Base-by-base conservation (phyloP, 2,113 vertebrate species). In the Climacteris rufus region DNA sequence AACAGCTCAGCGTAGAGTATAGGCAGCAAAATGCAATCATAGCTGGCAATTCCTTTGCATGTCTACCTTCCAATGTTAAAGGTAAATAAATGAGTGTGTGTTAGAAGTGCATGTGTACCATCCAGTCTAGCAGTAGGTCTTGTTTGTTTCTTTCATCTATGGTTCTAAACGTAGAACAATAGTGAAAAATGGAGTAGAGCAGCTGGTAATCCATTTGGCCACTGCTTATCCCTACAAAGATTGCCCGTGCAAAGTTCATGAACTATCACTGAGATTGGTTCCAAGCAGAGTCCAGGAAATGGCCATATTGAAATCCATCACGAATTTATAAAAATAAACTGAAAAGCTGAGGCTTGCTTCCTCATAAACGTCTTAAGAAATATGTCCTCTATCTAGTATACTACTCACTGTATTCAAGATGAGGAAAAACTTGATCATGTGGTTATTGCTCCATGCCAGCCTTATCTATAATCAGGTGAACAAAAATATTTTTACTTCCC, bases 151-250 rank as follows among this genome's bases (percentile, higher is more conserved):
- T 86, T 91, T 87, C 74, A 20, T 45, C 4, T 35, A 25, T 1
- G 1, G 31, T 77, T 94, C 63, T 78, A 39, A 63, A 77, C 87
- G 42, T 45, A 71, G 59, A 76, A 63, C 37, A 72, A 28, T 39
- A 74, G 70, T 72, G 37, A 57, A 74, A 94, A 91, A 69, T 31
- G 6, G 54, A 78, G 11, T 78, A 54, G 30, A 50, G 33, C 59
- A 60, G 65, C 71, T 86, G 83, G 44, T 86, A 89, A 81, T 81
- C 72, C 44, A 21, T 90, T 91, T 88, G 90, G 63, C 37, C 9
- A 3, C 37, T 2, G 1, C 54, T 92, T 95, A 77, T 75, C 45
- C 71, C 40, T 87, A 40, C 49, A 61, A 87, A 69, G 61, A 66
- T 74, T 66, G 21, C 35, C 50, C 2, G 39, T 77, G 60, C n/a